Percentiles rank a stretch among this genome's conserved stretches.
Evolutionary conservation across 2,797 vertebrate genomes (phyloP).

Genomic region (Enteromius paludinosus): DNA sequence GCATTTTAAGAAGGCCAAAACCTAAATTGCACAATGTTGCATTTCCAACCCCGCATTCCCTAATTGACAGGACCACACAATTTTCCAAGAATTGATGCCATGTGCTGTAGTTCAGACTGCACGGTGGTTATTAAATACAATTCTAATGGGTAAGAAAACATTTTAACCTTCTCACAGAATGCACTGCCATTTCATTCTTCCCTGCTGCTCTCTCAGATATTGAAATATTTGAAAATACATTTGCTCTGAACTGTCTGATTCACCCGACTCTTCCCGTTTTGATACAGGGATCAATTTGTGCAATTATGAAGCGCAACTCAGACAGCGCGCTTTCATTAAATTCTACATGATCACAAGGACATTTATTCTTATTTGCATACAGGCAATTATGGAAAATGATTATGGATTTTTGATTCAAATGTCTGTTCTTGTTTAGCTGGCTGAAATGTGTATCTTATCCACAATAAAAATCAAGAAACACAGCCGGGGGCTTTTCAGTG

Average conservation of each 20-base stretch:
- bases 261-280: conserved; percentile 30
- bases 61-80: conserved; percentile 31
- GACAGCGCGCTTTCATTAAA: conserved; percentile 63
- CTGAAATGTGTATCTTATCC: conserved; percentile 60
- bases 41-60: neutral
- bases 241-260: conserved; percentile 43
- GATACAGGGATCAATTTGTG: conserved; percentile 54
- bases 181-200: conserved; percentile 42
- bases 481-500: conserved; percentile 50
- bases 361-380: conserved; percentile 61
- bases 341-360: conserved; percentile 56
- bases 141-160: conserved; percentile 34
- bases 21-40: conserved; percentile 19
- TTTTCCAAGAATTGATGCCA: conserved; percentile 8
- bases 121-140: conserved; percentile 30
- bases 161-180: conserved; percentile 49
- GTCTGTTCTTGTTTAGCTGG: conserved; percentile 62
- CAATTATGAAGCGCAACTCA: conserved; percentile 62
- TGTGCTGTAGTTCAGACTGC: conserved; percentile 2
- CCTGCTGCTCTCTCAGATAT: conserved; percentile 33
- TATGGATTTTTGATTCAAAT: conserved; percentile 64
- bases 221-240: conserved; percentile 41
- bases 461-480: conserved; percentile 47
- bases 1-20: conserved; percentile 32
- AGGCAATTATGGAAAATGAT: conserved; percentile 58